phyloP scores from a whole-genome alignment of 2,888 invertebrate species.

The Panorpa germanica region DNA sequence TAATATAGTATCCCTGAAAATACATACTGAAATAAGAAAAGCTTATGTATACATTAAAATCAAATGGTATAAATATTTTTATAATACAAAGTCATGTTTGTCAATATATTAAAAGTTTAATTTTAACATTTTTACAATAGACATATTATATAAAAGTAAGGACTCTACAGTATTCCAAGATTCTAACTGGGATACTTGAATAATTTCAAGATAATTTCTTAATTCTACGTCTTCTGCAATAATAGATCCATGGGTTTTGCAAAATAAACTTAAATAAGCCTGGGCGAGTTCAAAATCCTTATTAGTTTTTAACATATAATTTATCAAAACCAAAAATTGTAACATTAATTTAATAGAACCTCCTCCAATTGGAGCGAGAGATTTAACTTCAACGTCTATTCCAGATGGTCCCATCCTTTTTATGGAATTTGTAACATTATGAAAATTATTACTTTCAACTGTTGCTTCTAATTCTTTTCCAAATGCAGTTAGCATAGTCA shows the following conservation, averaged over 20 bases:
- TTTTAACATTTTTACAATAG: too few species aligned
- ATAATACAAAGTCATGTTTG: too few species aligned
- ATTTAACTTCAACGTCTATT: constrained; percentile 74
- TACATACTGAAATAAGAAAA: too few species aligned
- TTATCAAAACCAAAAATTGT: constrained; percentile 59
- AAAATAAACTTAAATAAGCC: constrained; percentile 71
- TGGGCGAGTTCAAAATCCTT: constrained; percentile 78
- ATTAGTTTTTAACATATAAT: constrained; percentile 49
- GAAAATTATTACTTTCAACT: constrained; percentile 22
- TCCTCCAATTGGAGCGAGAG: constrained; percentile 52
- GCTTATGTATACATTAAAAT: too few species aligned
- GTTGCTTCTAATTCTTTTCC: constrained; percentile 40
- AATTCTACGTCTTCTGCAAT: constrained; percentile 36
- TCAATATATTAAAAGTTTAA: too few species aligned
- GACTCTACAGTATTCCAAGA: constrained; percentile 50
- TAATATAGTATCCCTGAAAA: too few species aligned
- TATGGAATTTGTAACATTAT: too few species aligned
- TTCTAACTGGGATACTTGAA: constrained; percentile 36
- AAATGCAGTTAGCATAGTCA: constrained; percentile 48
- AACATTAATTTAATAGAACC: constrained; percentile 51
- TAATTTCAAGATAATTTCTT: constrained; percentile 29
- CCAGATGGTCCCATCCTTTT: constrained; percentile 63
- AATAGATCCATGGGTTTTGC: constrained; percentile 55
- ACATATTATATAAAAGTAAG: constrained; percentile 49
- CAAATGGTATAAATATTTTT: too few species aligned